phyloP scores from a whole-genome alignment of 2,113 vertebrate genomes.

The Sakesphorus luctuosus region DNA sequence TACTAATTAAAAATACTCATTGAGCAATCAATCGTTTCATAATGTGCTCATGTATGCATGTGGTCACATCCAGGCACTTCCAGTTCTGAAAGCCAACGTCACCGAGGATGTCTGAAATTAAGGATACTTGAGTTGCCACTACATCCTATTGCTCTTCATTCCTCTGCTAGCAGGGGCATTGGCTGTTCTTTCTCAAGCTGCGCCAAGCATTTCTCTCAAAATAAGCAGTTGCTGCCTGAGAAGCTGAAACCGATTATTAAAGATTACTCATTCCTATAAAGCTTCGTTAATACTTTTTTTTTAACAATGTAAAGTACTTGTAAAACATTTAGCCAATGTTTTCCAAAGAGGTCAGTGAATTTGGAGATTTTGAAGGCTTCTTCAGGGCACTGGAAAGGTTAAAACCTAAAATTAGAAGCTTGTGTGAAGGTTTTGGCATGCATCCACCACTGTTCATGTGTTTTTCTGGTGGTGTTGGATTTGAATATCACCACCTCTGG shows the following conservation, averaged over 20 bases:
- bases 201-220: constrained; percentile 5
- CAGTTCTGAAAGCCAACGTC: constrained; percentile 21
- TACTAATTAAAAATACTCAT: constrained; percentile 52
- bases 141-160: constrained; percentile 29
- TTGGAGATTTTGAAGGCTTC: not conserved
- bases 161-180: constrained; percentile 33
- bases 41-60: not conserved
- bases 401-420: constrained; percentile 49
- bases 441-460: not conserved
- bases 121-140: constrained; percentile 5
- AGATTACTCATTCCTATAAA: constrained; percentile 63
- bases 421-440: not conserved
- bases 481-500: not conserved
- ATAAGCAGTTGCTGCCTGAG: constrained; percentile 41
- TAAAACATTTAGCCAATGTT: constrained; percentile 37
- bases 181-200: constrained; percentile 22
- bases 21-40: constrained; percentile 52
- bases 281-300: constrained; percentile 34
- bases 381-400: constrained; percentile 31
- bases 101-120: constrained; percentile 44
- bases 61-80: constrained; percentile 26
- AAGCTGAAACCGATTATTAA: constrained; percentile 48
- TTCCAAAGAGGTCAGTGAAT: constrained; percentile 1
- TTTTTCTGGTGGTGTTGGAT: constrained; percentile 13
- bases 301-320: constrained; percentile 19